Conservation (phyloP, 2,888 invertebrate species). For the Abrostola triplasia region DNA sequence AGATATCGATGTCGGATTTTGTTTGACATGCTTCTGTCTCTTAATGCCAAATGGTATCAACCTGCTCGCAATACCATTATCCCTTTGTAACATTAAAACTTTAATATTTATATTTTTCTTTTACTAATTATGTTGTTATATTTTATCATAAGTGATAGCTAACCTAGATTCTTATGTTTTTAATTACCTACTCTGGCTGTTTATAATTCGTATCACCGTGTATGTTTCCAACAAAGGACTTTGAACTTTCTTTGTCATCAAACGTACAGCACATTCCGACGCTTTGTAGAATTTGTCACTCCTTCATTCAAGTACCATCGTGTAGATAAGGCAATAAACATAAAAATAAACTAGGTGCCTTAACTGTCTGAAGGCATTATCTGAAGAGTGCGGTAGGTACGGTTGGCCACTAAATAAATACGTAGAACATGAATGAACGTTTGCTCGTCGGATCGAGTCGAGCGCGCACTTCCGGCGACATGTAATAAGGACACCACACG, state of each 20-base stretch:
- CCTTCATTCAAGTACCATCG: constrained; percentile 50
- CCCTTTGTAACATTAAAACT: background rate
- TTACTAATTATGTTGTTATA: no score
- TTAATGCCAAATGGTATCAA: constrained; percentile 16
- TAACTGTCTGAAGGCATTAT: constrained; percentile 61
- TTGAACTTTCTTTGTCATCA: constrained; percentile 53
- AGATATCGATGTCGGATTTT: constrained; percentile 48
- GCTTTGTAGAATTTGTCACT: constrained; percentile 49
- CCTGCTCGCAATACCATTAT: background rate
- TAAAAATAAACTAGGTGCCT: constrained; percentile 57
- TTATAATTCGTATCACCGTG: constrained; percentile 35
- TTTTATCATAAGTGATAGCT: background rate
- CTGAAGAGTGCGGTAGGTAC: constrained; percentile 70
- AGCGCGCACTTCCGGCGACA: constrained; percentile 82
- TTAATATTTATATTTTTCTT: no score
- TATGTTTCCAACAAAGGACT: constrained; percentile 40
- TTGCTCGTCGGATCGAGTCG: constrained; percentile 70
- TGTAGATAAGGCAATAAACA: constrained; percentile 56
- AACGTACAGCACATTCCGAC: constrained; percentile 45
- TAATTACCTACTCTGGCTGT: background rate
- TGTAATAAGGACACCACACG: constrained; percentile 83
- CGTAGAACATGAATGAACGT: constrained; percentile 83
- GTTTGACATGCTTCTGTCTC: constrained; percentile 27
- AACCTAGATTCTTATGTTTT: background rate
- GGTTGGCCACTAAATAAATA: constrained; percentile 79